Conservation (phyloP, 2,113 vertebrate species). For the Mungos mungo region DNA sequence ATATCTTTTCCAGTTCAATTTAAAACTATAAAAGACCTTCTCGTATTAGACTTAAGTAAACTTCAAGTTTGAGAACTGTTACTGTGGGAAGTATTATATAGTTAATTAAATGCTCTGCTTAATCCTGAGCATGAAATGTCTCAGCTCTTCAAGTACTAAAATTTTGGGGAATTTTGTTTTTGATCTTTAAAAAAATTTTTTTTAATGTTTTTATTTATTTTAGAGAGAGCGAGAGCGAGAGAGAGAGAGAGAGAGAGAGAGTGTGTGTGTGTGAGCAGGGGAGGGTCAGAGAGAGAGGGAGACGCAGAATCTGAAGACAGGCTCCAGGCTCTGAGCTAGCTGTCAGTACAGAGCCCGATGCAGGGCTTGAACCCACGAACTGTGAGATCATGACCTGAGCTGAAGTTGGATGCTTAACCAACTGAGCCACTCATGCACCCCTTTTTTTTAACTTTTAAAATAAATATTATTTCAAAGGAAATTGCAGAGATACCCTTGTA, state of each 20-base stretch:
- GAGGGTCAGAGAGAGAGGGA: no score
- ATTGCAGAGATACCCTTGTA: background rate
- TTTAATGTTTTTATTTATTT: no score
- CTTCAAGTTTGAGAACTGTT: background rate
- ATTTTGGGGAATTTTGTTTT: conserved; percentile 1
- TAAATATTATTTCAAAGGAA: background rate
- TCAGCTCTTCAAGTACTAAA: conserved; percentile 6
- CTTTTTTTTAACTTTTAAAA: background rate
- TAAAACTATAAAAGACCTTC: background rate
- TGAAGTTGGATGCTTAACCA: no score
- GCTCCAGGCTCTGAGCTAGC: no score
- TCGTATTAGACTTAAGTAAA: background rate
- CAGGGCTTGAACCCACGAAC: no score
- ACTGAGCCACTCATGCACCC: no score
- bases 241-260: no score
- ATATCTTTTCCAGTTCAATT: background rate
- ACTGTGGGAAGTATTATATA: background rate
- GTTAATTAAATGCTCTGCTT: conserved; percentile 14
- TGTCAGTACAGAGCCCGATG: no score
- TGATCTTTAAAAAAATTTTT: background rate
- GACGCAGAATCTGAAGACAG: no score
- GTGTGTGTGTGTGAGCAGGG: no score
- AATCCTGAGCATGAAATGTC: background rate
- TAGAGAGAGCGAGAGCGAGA: no score
- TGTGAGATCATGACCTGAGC: no score